phyloP scores from a whole-genome alignment of 1,140 invertebrate species.

The Hyphantria cunea region DNA sequence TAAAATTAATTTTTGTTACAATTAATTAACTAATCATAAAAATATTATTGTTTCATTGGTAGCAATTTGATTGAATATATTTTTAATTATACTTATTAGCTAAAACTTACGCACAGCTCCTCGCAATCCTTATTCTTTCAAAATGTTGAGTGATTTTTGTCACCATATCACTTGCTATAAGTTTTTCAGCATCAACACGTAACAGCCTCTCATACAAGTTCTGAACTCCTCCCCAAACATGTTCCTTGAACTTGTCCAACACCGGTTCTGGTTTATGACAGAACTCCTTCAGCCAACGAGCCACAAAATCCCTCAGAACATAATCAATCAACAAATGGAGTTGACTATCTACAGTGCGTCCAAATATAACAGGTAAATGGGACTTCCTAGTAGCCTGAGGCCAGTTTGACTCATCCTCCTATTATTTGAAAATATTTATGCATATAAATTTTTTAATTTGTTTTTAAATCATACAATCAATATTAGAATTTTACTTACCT shows the following conservation, averaged over 20 bases:
- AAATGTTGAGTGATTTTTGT: conserved; percentile 91
- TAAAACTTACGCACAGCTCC: conserved; percentile 87
- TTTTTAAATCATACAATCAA: conserved; percentile 1
- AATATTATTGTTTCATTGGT: no score
- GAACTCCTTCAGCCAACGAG: conserved; percentile 87
- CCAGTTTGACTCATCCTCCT: conserved; percentile 71
- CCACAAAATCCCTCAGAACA: conserved; percentile 90
- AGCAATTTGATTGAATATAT: no score
- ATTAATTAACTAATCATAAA: no score
- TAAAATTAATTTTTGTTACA: no score
- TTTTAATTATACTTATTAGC: neutral
- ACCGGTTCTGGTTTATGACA: conserved; percentile 83
- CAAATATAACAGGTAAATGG: conserved; percentile 88
- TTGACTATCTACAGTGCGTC: conserved; percentile 90
- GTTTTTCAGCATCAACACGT: conserved; percentile 90
- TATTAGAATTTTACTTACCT: conserved; percentile 43
- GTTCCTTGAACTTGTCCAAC: conserved; percentile 87
- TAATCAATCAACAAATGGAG: conserved; percentile 92
- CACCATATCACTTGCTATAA: conserved; percentile 92
- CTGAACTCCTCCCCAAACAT: conserved; percentile 89
- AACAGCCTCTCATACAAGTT: conserved; percentile 88
- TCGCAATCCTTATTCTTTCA: conserved; percentile 90
- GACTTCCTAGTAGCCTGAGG: conserved; percentile 62
- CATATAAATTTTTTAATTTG: conserved; percentile 3
- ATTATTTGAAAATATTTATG: conserved; percentile 29